phyloP scores from a whole-genome alignment of 2,888 invertebrate genomes.

The Norana najaformis region DNA sequence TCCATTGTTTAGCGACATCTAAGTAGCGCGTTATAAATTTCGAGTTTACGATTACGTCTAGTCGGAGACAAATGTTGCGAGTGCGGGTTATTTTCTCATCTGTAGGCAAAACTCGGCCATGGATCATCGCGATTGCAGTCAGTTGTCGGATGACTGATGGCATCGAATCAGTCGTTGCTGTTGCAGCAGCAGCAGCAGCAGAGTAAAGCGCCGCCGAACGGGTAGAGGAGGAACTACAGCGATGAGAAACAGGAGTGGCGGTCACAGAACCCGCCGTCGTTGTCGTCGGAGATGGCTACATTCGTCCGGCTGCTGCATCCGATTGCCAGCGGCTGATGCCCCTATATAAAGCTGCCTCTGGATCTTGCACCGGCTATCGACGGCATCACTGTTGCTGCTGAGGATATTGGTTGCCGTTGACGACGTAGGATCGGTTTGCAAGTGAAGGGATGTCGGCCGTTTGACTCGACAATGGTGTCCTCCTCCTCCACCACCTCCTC shows the following conservation, averaged over 20 bases:
- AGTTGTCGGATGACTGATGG: background rate
- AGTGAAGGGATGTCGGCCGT: background rate
- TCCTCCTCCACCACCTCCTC: background rate
- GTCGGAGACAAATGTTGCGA: too few species aligned
- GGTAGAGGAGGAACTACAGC: background rate
- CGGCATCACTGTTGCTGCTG: slow-evolving; percentile 5
- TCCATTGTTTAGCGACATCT: too few species aligned
- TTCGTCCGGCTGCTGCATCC: background rate
- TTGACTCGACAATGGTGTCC: background rate
- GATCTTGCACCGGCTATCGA: background rate
- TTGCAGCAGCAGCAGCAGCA: background rate
- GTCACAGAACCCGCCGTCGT: background rate
- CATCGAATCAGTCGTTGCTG: background rate
- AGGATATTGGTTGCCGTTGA: background rate
- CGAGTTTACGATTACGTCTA: too few species aligned
- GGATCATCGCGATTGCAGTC: background rate
- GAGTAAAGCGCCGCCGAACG: background rate
- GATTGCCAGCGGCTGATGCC: background rate
- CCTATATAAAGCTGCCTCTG: background rate
- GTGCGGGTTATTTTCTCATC: too few species aligned
- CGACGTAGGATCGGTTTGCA: background rate
- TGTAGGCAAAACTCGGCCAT: background rate
- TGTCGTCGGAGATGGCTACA: background rate
- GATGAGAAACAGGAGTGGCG: background rate
- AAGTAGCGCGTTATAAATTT: too few species aligned